Percentiles rank a stretch among this genome's conserved stretches.
Evolutionary conservation across 2,888 invertebrate genomes (phyloP).

Genomic region (Erpobdella octoculata): DNA sequence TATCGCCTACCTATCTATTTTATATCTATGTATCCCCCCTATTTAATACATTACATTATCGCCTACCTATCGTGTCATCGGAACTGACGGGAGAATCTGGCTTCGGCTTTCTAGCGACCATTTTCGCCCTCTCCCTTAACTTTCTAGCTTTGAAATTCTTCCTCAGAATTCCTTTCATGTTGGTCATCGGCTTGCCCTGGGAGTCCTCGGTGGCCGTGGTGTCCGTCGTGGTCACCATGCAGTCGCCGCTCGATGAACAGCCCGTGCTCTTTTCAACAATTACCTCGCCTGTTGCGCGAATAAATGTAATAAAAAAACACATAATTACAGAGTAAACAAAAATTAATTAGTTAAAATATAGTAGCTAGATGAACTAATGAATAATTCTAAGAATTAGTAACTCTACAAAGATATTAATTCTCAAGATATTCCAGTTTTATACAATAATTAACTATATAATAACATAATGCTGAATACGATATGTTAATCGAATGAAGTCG

Average conservation of each 20-base stretch:
- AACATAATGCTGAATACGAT: too few species aligned
- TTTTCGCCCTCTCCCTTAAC: neutral
- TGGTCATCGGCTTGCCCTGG: neutral
- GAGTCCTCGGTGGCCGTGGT: neutral
- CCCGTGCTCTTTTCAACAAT: neutral
- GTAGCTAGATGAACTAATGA: neutral
- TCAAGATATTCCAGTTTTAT: neutral
- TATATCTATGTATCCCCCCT: too few species aligned
- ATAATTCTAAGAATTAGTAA: neutral
- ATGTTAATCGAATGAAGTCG: too few species aligned
- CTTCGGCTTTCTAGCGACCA: neutral
- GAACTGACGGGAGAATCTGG: constrained; percentile 21
- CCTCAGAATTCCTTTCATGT: neutral
- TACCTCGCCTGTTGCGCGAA: too few species aligned
- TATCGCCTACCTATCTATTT: too few species aligned
- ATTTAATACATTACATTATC: neutral
- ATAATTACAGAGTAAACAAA: neutral
- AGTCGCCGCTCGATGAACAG: neutral
- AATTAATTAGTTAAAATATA: neutral
- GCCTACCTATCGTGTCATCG: constrained; percentile 20
- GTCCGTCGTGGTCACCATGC: constrained; percentile 17
- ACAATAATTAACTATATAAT: too few species aligned
- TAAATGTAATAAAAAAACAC: neutral
- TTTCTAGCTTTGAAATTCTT: neutral
- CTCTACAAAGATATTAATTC: neutral